Evolutionary conservation across 1,140 invertebrate species (phyloP), one percentile per base, ranked within the genome.

Genomic region (Euborellia annulipes): DNA sequence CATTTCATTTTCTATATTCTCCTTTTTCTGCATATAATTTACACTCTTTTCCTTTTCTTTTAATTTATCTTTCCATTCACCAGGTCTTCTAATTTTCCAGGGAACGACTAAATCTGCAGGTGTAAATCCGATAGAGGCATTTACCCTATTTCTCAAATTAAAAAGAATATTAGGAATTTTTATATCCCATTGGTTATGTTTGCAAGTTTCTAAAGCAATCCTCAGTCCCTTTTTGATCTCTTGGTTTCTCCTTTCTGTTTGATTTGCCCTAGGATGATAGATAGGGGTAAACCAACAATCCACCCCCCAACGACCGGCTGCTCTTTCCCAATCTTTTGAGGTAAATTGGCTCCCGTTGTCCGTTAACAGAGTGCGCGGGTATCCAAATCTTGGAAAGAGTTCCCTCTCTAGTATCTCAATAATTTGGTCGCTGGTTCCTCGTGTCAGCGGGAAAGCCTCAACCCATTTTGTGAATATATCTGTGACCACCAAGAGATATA

Each of bases 231-330:
- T 55, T 21, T 56, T 56, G 8, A 57, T 36, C 13, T 52, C 47
- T 36, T 54, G 48, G 30, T 60, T 60, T n/a, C 54, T 27, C 11
- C 55, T 22, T 47, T 59, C 58, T 2, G 52, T 53, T 3, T 50
- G 52, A 46, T 59, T 61, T 0, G 54, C 53, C 17, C 47, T 43
- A 3, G 58, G 57, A 42, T 59, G 56, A 40, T 60, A 61, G 1
- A 39, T 39, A 3, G 54, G 37, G 0, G 52, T 59, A n/a, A 51
- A 54, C 48, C 49, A 55, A 6, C 36, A 3, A 19, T 42, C n/a
- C 14, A 42, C n/a, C 9, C 14, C 7, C 47, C 1, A 13, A 4
- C 43, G 51, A 48, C 22, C 36, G 9, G 0, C 50, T 0, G 22
- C 51, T 36, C 7, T 3, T 6, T 3, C 9, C 41, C 41, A 42